Percentiles rank a stretch among this genome's conserved stretches.
Conservation (phyloP, 2,113 vertebrate genomes). For the Cyphomyrus plagiostoma region DNA sequence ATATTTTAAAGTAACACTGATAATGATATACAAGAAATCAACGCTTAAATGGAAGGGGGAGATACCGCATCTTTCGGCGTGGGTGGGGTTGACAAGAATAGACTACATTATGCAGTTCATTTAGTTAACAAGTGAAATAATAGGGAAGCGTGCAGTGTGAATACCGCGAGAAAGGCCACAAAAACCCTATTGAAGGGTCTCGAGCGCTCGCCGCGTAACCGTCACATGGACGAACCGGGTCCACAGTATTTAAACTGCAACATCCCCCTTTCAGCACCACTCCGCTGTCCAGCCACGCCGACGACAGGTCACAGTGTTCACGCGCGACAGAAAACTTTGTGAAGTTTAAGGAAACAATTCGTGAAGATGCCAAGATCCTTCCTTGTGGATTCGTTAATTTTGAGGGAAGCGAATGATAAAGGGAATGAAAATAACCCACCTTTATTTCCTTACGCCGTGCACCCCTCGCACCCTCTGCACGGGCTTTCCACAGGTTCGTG, state of each 20-base stretch:
- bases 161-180: constrained; percentile 96
- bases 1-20: constrained; percentile 37
- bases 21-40: constrained; percentile 14
- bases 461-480: constrained; percentile 79
- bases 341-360: constrained; percentile 30
- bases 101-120: constrained; percentile 99
- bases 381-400: constrained; percentile 93
- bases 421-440: constrained; percentile 75
- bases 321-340: constrained; percentile 25
- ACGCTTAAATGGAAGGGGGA: constrained; percentile 73
- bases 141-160: constrained; percentile 97
- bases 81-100: constrained; percentile 98
- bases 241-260: constrained; percentile 80
- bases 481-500: constrained; percentile 75
- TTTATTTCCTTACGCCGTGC: constrained; percentile 85
- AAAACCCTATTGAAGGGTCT: constrained; percentile 91
- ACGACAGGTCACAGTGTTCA: constrained; percentile 31
- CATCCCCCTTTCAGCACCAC: constrained; percentile 86
- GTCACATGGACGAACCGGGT: constrained; percentile 80
- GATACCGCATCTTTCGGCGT: constrained; percentile 81
- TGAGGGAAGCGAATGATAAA: constrained; percentile 83
- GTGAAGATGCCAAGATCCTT: constrained; percentile 89
- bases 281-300: constrained; percentile 76
- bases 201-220: constrained; percentile 75
- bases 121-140: constrained; percentile 99